Percentiles rank a stretch among this genome's conserved stretches.
Conservation (phyloP, 2,888 invertebrate genomes). For the Villa cingulata region DNA sequence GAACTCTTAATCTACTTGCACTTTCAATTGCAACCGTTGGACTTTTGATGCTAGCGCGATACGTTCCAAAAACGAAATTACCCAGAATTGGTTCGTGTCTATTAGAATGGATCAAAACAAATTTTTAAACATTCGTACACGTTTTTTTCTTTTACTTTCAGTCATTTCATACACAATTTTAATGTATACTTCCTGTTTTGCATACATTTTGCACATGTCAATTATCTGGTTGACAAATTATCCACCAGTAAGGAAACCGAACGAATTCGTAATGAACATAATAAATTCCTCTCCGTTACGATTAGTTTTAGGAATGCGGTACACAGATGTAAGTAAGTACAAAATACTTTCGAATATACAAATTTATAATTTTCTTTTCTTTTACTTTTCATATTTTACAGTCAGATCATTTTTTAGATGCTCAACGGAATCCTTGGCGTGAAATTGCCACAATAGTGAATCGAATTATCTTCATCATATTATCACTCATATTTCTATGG, state of each 20-base stretch:
- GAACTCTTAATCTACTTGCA: constrained; percentile 24
- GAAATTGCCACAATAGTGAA: constrained; percentile 27
- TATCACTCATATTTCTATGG: constrained; percentile 16
- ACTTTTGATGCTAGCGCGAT: constrained; percentile 26
- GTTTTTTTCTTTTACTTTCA: constrained; percentile 12
- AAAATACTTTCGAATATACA: no score
- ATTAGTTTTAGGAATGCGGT: constrained; percentile 21
- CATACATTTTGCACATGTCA: constrained; percentile 26
- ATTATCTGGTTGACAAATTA: constrained; percentile 27
- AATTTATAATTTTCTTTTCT: constrained; percentile 4
- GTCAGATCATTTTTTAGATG: constrained; percentile 22
- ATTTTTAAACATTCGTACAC: background rate
- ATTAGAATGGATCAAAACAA: background rate
- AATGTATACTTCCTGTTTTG: constrained; percentile 21
- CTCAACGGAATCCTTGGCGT: constrained; percentile 27
- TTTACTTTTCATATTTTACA: constrained; percentile 11
- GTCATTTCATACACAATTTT: constrained; percentile 26
- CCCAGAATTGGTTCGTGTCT: constrained; percentile 26
- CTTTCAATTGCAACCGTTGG: constrained; percentile 23
- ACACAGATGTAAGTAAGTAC: constrained; percentile 27
- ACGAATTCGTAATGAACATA: constrained; percentile 16
- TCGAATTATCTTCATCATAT: constrained; percentile 20
- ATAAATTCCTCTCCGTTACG: constrained; percentile 23
- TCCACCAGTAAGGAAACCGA: constrained; percentile 24
- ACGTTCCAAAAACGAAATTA: constrained; percentile 27